Evolutionary conservation across 2,113 vertebrate species (phyloP).

Genomic region (Solea senegalensis): DNA sequence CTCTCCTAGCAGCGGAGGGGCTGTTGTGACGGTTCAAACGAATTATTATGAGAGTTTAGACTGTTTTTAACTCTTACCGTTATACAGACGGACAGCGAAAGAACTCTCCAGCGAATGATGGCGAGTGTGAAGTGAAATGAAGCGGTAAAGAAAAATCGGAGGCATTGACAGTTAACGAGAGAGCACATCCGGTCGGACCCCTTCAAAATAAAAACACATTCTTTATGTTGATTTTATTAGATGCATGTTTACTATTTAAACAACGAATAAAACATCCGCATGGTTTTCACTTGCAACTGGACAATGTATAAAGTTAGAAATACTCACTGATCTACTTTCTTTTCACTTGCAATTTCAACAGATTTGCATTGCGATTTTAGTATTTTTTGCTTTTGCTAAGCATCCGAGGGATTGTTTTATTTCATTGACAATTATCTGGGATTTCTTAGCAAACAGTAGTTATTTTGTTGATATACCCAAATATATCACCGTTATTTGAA

Average conservation of each 20-base stretch:
- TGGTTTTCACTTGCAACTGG: background rate
- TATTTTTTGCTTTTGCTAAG: no score
- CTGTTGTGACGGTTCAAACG: background rate
- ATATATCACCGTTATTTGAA: no score
- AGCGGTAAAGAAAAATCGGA: constrained; percentile 36
- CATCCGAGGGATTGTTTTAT: no score
- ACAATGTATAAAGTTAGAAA: no score
- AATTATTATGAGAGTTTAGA: background rate
- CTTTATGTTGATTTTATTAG: background rate
- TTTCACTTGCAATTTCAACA: no score
- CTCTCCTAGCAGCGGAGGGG: accelerated
- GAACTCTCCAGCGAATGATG: constrained; percentile 64
- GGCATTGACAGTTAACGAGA: background rate
- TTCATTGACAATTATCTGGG: no score
- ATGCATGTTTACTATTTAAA: no score
- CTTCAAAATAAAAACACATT: constrained; percentile 58
- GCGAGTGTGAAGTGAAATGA: constrained; percentile 49
- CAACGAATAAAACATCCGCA: background rate
- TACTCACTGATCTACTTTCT: no score
- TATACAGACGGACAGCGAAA: constrained; percentile 15
- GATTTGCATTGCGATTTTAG: no score
- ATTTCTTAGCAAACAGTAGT: no score
- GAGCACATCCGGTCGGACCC: background rate
- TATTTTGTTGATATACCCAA: no score
- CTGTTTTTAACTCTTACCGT: constrained; percentile 74